Percentiles rank a stretch among this genome's conserved stretches.
Evolutionary conservation across 1,140 invertebrate species (phyloP).

Genomic region (Drosophila parabipectinata): DNA sequence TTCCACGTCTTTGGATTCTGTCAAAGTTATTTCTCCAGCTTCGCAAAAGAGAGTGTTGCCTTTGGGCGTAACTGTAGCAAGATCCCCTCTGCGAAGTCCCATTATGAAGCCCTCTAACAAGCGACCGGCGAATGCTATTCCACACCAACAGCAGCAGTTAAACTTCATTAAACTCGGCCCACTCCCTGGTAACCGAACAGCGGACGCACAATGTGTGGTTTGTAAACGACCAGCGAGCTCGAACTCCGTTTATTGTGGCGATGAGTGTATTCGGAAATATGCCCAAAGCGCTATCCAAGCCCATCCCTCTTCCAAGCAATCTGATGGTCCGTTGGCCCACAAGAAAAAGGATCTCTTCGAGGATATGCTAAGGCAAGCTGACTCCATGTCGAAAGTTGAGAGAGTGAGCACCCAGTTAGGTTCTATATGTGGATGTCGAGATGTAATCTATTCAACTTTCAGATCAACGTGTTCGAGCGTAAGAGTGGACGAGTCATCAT

Average conservation of each 20-base stretch:
- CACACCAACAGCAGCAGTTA: slow-evolving; percentile 52
- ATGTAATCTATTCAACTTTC: neutral
- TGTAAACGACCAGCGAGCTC: slow-evolving; percentile 89
- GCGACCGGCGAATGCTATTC: slow-evolving; percentile 1
- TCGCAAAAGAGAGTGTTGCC: slow-evolving; percentile 19
- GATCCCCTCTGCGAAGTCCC: slow-evolving; percentile 9
- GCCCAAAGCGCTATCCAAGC: slow-evolving; percentile 88
- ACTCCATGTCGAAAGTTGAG: slow-evolving; percentile 81
- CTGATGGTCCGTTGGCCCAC: slow-evolving; percentile 45
- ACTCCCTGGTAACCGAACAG: slow-evolving; percentile 4
- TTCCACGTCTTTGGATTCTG: slow-evolving; percentile 5
- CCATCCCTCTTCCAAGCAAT: slow-evolving; percentile 17
- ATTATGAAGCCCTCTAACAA: slow-evolving; percentile 22
- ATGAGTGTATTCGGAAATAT: slow-evolving; percentile 93
- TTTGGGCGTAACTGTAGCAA: slow-evolving; percentile 2
- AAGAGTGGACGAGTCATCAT: slow-evolving; percentile 90
- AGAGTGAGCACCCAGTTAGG: slow-evolving; percentile 83
- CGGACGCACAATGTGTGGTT: slow-evolving; percentile 86
- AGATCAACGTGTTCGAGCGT: slow-evolving; percentile 92
- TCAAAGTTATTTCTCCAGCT: neutral
- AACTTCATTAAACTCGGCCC: slow-evolving; percentile 57
- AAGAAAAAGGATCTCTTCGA: slow-evolving; percentile 76
- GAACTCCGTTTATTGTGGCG: slow-evolving; percentile 94
- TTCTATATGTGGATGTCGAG: neutral
- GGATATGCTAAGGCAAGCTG: slow-evolving; percentile 67